Evolutionary conservation across 2,113 vertebrate species (phyloP).

Genomic region (Dromiciops gliroides): DNA sequence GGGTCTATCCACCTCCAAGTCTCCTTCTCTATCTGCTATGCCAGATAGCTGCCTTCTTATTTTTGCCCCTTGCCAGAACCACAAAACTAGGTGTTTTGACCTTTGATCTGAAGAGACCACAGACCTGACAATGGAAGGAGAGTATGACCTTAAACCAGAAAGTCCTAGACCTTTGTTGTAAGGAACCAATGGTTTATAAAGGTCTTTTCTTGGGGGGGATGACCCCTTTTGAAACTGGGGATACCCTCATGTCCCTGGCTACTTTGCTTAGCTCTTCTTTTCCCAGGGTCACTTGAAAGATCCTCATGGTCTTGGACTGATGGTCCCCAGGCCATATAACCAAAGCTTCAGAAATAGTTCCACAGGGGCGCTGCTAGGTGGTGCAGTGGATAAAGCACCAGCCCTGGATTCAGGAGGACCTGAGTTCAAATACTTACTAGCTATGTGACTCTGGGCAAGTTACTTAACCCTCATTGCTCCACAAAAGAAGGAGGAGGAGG

Average conservation of each 20-base stretch:
- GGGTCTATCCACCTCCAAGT: not conserved
- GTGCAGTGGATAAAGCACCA: no score
- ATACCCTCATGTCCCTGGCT: not conserved
- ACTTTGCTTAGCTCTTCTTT: not conserved
- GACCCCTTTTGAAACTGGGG: no score
- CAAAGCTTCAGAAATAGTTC: not conserved
- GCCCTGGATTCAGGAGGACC: no score
- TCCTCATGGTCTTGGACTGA: not conserved
- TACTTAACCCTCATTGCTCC: no score
- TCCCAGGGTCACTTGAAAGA: not conserved
- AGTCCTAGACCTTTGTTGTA: not conserved
- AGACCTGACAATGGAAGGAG: no score
- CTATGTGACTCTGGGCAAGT: no score
- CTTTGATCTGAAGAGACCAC: no score
- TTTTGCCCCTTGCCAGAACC: not conserved
- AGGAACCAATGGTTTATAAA: not conserved
- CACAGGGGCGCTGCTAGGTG: no score
- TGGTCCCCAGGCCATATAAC: not conserved
- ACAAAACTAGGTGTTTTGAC: not conserved
- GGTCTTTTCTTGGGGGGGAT: not conserved
- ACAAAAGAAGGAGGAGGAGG: no score
- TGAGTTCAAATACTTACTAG: no score
- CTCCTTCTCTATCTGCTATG: not conserved
- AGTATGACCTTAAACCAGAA: not conserved
- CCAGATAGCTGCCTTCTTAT: not conserved